These are phyloP conservation scores for Tupaia tana DNA, from an alignment of 2,113 vertebrate species.

Conservation along the genomic window DNA sequence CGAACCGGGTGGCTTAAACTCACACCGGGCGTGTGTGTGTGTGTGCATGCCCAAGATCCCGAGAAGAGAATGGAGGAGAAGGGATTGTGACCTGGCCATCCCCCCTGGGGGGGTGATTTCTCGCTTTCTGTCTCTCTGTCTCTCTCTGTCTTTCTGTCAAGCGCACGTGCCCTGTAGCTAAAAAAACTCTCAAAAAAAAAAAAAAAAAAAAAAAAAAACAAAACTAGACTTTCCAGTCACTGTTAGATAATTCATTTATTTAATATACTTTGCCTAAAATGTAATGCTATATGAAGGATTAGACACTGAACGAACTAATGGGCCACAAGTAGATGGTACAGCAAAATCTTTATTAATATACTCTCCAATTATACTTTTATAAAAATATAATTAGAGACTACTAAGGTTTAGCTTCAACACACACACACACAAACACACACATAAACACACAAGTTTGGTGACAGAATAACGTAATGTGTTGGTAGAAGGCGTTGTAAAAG, in stretches of 20 bases:
- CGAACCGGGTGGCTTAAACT: too few species aligned
- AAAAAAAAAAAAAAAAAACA: too few species aligned
- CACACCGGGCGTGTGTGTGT: too few species aligned
- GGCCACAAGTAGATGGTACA: background rate
- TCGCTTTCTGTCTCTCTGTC: too few species aligned
- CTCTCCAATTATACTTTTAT: background rate
- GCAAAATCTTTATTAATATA: background rate
- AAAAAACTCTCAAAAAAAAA: too few species aligned
- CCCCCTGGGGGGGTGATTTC: too few species aligned
- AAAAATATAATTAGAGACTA: background rate
- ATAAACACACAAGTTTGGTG: background rate
- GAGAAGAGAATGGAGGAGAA: too few species aligned
- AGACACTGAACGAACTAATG: background rate
- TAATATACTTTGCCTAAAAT: background rate
- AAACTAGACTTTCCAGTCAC: background rate
- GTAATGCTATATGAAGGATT: background rate
- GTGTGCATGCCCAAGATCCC: too few species aligned
- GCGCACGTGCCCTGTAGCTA: too few species aligned
- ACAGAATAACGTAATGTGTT: background rate
- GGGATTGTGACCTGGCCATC: too few species aligned
- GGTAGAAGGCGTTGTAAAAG: background rate
- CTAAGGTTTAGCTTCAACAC: background rate
- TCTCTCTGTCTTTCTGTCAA: too few species aligned
- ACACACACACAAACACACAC: background rate
- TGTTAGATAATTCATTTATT: background rate